phyloP scores from a whole-genome alignment of 2,888 invertebrate genomes.

The Eupeodes latifasciatus region DNA sequence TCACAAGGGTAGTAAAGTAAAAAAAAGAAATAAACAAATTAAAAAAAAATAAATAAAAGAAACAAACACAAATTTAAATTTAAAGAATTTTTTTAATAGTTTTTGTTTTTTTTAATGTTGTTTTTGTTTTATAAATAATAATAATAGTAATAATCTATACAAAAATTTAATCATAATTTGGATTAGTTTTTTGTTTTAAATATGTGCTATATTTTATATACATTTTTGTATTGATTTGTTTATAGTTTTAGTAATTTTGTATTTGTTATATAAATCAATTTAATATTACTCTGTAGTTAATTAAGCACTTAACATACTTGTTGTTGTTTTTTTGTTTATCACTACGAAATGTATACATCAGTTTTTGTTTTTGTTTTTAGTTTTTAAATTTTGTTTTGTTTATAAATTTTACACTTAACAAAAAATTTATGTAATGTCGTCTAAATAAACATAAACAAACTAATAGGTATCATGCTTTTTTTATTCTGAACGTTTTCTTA shows the following conservation, averaged over 20 bases:
- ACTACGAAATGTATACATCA: slow-evolving; percentile 52
- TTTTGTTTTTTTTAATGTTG: slow-evolving; percentile 32
- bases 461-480: slow-evolving; percentile 20
- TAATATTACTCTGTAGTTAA: slow-evolving; percentile 23
- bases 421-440: slow-evolving; percentile 58
- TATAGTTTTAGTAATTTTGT: slow-evolving; percentile 40
- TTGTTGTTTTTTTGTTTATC: background rate
- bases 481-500: background rate
- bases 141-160: slow-evolving; percentile 63
- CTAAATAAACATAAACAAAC: slow-evolving; percentile 63
- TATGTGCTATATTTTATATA: slow-evolving; percentile 49
- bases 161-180: slow-evolving; percentile 60
- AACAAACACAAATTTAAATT: slow-evolving; percentile 28
- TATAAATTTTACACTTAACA: slow-evolving; percentile 67
- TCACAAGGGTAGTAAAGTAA: background rate
- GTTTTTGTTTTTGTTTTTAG: slow-evolving; percentile 4
- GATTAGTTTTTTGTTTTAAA: slow-evolving; percentile 58
- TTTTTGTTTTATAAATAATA: slow-evolving; percentile 39
- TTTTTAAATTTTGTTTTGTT: slow-evolving; percentile 1
- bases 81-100: slow-evolving; percentile 47
- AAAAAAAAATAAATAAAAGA: slow-evolving; percentile 25
- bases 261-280: slow-evolving; percentile 41
- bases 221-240: slow-evolving; percentile 40
- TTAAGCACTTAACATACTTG: slow-evolving; percentile 58
- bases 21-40: slow-evolving; percentile 3